Evolutionary conservation across 2,797 vertebrate genomes (phyloP), one percentile per base, ranked within the genome.

Genomic region (Rhinatrema bivittatum): DNA sequence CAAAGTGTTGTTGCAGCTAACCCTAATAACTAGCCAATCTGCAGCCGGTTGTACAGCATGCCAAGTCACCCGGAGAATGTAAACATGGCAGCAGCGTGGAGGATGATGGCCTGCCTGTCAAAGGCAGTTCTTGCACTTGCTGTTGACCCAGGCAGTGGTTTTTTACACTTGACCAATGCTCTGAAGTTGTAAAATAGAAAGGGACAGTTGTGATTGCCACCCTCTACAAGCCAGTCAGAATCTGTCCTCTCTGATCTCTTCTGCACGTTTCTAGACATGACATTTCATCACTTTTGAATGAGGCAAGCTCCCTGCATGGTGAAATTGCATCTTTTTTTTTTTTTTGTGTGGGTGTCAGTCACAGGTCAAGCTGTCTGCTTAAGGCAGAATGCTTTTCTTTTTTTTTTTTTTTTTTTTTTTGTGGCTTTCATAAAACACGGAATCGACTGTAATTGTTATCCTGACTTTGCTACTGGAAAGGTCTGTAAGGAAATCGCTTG

Each of bases 221-320:
- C 46, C 48, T 42, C 4, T 25, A 37, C 14, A 16, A 51, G 10
- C 30, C 33, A 36, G 27, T 21, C 37, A 43, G 7, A 35, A 13
- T 20, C 48, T 59, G 53, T 46, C 49, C 44, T 41, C 21, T 1
- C 2, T 33, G 49, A 57, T 55, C 46, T 36, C 33, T 29, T 35
- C 35, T 40, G 40, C 42, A 22, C 45, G 36, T 60, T 36, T 12
- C 21, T 23, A 36, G 44, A 48, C 36, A 50, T 47, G 62, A 51
- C 46, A 68, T 69, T 58, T 62, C 54, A 63, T 49, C 26, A 17
- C 43, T 62, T 45, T 8, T 29, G 23, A 46, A 46, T 34, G 15
- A 50, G 65, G 23, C 48, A 36, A 43, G 9, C 19, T 53, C 16
- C 42, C 52, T 30, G 32, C 2, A 1, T 53, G 41, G 33, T 20